These are phyloP conservation scores for Hyphantria cunea DNA, from an alignment of 1,140 invertebrate species.

Conservation along the genomic window DNA sequence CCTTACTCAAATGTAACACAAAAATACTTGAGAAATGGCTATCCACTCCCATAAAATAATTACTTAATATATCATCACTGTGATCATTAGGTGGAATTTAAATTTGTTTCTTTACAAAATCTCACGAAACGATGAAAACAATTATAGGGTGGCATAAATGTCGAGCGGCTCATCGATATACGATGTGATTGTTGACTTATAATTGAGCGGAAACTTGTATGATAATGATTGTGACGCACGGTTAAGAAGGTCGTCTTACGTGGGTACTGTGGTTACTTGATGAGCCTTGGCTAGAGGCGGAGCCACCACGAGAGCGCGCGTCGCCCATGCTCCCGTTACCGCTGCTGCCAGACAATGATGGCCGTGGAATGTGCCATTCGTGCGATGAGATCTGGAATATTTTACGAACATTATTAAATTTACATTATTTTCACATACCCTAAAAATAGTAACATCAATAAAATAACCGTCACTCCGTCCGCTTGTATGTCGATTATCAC, in stretches of 20 bases:
- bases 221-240: slow-evolving; percentile 22
- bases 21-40: slow-evolving; percentile 34
- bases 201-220: slow-evolving; percentile 22
- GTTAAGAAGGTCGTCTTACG: slow-evolving; percentile 78
- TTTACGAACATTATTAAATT: slow-evolving; percentile 1
- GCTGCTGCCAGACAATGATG: slow-evolving; percentile 85
- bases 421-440: neutral
- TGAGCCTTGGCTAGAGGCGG: slow-evolving; percentile 89
- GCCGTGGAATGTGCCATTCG: slow-evolving; percentile 90
- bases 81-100: neutral
- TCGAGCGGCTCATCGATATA: slow-evolving; percentile 4
- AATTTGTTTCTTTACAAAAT: slow-evolving; percentile 9
- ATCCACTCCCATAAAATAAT: neutral
- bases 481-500: too few relatives aligned
- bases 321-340: slow-evolving; percentile 63
- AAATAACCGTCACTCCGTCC: too few relatives aligned
- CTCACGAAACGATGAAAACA: slow-evolving; percentile 1
- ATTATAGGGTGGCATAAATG: slow-evolving; percentile 5
- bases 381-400: slow-evolving; percentile 82
- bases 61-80: slow-evolving; percentile 3
- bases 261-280: slow-evolving; percentile 90
- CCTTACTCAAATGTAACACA: slow-evolving; percentile 30
- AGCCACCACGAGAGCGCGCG: slow-evolving; percentile 77
- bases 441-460: too few relatives aligned
- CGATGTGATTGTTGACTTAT: slow-evolving; percentile 16